A percentile compares a stretch with the other conserved stretches of the same genome.
These are phyloP conservation scores for Xerus inauris DNA, from an alignment of 2,113 vertebrate species.

Conservation along the genomic window DNA sequence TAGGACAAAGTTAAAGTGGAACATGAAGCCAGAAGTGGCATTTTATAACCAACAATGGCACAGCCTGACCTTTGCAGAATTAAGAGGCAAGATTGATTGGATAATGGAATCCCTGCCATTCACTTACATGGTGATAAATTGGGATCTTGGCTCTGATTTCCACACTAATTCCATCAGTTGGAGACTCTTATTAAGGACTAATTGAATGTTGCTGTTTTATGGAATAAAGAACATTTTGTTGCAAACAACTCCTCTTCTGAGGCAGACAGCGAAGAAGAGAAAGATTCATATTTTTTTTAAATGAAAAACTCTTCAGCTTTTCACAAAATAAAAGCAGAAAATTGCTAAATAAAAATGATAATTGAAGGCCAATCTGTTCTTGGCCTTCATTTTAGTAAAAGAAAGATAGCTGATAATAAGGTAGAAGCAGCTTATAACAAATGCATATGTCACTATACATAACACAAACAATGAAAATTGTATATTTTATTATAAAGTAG, in stretches of 20 bases:
- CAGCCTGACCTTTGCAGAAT: constrained; percentile 52
- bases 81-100: constrained; percentile 55
- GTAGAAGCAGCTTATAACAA: background rate
- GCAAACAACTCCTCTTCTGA: constrained; percentile 26
- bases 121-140: constrained; percentile 62
- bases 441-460: background rate
- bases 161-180: constrained; percentile 41
- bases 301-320: background rate
- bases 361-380: background rate
- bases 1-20: background rate
- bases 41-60: background rate
- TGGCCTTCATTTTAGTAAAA: background rate
- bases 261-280: background rate
- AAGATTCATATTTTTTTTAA: background rate
- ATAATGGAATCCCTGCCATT: constrained; percentile 68
- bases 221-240: constrained; percentile 37
- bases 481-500: background rate
- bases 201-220: constrained; percentile 67
- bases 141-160: constrained; percentile 41
- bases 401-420: background rate
- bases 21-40: constrained; percentile 29
- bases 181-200: constrained; percentile 55
- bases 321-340: constrained; percentile 34
- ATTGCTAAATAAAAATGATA: constrained; percentile 6
- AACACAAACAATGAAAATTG: background rate